Evolutionary conservation across 53 echinoderm and acorn worm species (phyloP).

Genomic region (Patiria pectinifera): DNA sequence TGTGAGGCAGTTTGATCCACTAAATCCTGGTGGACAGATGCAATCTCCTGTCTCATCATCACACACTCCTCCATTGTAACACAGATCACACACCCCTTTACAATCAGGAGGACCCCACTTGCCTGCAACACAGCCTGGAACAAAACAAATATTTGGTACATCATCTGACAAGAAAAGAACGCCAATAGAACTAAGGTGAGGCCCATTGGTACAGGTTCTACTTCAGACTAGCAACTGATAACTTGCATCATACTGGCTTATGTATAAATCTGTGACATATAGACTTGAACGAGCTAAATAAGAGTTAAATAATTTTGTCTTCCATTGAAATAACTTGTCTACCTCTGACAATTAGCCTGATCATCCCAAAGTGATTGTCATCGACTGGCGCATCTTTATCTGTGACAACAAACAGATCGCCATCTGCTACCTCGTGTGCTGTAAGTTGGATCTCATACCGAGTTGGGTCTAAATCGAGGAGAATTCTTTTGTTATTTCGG

Average conservation of each 20-base stretch:
- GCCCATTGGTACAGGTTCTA: too few species aligned
- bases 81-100: slow-evolving; percentile 66
- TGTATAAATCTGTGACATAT: too few species aligned
- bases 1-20: slow-evolving; percentile 70
- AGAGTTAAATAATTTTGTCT: background rate
- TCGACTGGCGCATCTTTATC: background rate
- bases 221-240: too few species aligned
- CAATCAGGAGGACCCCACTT: slow-evolving; percentile 77
- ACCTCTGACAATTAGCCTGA: slow-evolving; percentile 78
- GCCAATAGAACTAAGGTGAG: too few species aligned
- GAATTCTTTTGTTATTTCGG: background rate
- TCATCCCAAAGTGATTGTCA: slow-evolving; percentile 63
- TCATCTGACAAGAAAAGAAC: too few species aligned
- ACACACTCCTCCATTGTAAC: slow-evolving; percentile 91
- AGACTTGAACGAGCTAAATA: background rate
- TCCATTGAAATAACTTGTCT: background rate
- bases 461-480: too few species aligned
- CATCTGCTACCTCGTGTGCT: slow-evolving; percentile 1
- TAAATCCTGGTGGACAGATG: slow-evolving; percentile 89
- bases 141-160: background rate
- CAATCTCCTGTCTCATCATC: slow-evolving; percentile 85
- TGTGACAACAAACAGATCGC: slow-evolving; percentile 38
- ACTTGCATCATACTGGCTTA: too few species aligned
- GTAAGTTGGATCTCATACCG: background rate
- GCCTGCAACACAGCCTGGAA: slow-evolving; percentile 71